Evolutionary conservation across 2,888 invertebrate species (phyloP).

Genomic region (Netelia inedita): DNA sequence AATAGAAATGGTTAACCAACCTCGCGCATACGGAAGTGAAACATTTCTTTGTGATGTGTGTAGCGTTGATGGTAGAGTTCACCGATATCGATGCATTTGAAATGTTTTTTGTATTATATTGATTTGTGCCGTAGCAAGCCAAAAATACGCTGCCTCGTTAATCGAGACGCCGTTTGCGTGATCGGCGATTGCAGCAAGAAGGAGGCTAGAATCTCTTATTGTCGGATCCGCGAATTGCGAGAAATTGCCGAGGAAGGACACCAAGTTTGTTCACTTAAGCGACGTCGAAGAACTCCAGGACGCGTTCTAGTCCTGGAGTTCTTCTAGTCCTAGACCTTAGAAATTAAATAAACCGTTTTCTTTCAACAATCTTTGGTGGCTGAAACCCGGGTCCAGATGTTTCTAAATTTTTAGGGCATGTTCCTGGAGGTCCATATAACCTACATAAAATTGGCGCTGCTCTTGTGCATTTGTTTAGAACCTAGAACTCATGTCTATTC

Average conservation of each 20-base stretch:
- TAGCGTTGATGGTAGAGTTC: conserved; percentile 31
- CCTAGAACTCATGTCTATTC: too few relatives aligned
- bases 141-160: conserved; percentile 6
- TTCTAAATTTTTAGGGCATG: too few relatives aligned
- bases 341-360: too few relatives aligned
- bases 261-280: neutral
- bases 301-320: too few relatives aligned
- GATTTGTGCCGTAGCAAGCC: conserved; percentile 8
- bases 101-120: conserved; percentile 10
- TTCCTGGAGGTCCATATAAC: too few relatives aligned
- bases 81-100: conserved; percentile 4
- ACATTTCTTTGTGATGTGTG: conserved; percentile 59
- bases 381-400: too few relatives aligned
- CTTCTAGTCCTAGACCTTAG: too few relatives aligned
- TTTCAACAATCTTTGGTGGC: too few relatives aligned
- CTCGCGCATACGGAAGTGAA: conserved; percentile 37
- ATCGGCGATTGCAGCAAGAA: neutral
- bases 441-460: too few relatives aligned
- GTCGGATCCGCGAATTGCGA: neutral
- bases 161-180: neutral
- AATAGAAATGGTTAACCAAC: conserved; percentile 60
- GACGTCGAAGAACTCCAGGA: neutral
- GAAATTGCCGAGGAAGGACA: neutral
- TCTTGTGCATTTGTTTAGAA: too few relatives aligned
- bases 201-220: conserved; percentile 6